These are phyloP conservation scores for Rhopalosiphum maidis DNA, from an alignment of 1,140 invertebrate genomes.

Conservation along the genomic window DNA sequence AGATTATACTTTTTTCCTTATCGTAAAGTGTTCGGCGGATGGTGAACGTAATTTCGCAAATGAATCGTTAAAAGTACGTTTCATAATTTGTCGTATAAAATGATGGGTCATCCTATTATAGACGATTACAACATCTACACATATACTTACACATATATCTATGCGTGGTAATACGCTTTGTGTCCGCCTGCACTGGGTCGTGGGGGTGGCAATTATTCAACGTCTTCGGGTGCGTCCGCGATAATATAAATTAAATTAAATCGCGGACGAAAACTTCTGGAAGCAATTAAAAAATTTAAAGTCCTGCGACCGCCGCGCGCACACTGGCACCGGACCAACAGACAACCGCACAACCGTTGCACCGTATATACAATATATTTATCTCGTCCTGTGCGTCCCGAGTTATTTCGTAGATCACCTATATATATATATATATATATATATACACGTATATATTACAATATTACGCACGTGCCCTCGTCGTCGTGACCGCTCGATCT, in stretches of 20 bases:
- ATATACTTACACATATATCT: neutral
- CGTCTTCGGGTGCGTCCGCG: neutral
- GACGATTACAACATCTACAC: neutral
- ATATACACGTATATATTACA: neutral
- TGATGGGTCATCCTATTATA: neutral
- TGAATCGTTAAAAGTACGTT: neutral
- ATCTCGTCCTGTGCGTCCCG: conserved; percentile 40
- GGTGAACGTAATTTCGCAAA: neutral
- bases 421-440: neutral
- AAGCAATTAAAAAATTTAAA: conserved; percentile 43
- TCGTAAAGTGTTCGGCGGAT: neutral
- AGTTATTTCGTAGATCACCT: neutral
- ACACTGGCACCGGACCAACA: conserved; percentile 42
- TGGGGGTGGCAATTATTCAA: conserved; percentile 18
- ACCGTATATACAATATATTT: neutral
- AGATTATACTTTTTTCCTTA: neutral
- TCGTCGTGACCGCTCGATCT: neutral
- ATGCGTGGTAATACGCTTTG: neutral
- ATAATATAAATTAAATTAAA: conserved; percentile 43
- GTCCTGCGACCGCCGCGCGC: neutral
- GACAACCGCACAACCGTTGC: neutral
- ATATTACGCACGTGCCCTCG: neutral
- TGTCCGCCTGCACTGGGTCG: neutral
- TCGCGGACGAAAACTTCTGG: conserved; percentile 34
- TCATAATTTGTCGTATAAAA: neutral